Base-by-base conservation (phyloP, 2,113 vertebrate genomes). In the Upupa epops region DNA sequence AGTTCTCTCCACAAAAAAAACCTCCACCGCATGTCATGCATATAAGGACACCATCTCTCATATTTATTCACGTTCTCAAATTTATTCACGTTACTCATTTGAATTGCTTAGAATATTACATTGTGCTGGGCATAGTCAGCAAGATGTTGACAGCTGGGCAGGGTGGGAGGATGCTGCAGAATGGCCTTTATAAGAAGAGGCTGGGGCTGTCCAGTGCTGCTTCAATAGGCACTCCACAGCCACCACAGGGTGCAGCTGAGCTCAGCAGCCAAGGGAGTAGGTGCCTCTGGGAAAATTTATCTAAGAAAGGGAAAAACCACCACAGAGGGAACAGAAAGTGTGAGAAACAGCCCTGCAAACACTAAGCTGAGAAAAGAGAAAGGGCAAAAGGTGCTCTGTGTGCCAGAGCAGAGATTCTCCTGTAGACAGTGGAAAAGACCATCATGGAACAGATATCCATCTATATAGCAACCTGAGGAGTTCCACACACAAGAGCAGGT, bases 211-310 rank as follows among this genome's bases (percentile, higher is more conserved):
- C 21, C 48, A 1, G 0, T 8, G 14, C 14, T 0, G 1, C 5
- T 32, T 22, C n/a, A 56, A 26, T 22, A 55, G 31, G 20, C 55
- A 6, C 46, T 14, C 3, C 0, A 0, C 8, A 34, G 17, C 22
- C 46, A 17, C 3, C 0, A 0, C 8, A 34, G 17, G 26, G 20
- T 37, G 55, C 5, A 2, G 25, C 20, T 25, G 21, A 42, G 5
- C 24, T 20, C 40, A 0, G 0, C 13, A 63, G 24, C 9, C 31
- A 34, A 12, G 1, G 7, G 24, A 10, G 17, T 3, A 42, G 17
- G 14, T 3, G 8, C 2, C 24, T 51, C 13, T 3, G 11, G 11
- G 40, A 51, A 61, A 61, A 56, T 3, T 4, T 17, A 7, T 26
- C 45, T 26, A 46, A 51, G 8, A 70, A 74, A 56, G 25, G 7